Evolutionary conservation across 2,888 invertebrate species (phyloP).

Genomic region (Lottia scabra): DNA sequence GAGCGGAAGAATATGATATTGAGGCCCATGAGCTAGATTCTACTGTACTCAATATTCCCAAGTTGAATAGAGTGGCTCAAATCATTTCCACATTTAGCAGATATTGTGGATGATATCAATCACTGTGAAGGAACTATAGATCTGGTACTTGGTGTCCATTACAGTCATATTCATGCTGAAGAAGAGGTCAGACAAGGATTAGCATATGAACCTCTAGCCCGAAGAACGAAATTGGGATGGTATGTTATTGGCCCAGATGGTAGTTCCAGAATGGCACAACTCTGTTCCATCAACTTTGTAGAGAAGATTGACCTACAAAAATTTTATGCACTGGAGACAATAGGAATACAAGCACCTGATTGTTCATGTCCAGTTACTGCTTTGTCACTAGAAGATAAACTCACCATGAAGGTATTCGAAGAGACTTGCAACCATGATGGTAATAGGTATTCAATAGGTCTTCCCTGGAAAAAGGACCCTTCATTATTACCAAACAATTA

Average conservation of each 20-base stretch:
- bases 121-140: conserved; percentile 16
- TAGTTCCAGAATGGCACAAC: background rate
- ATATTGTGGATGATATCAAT: background rate
- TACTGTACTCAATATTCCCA: conserved; percentile 11
- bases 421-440: conserved; percentile 11
- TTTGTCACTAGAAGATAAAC: conserved; percentile 10
- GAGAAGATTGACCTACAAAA: conserved; percentile 10
- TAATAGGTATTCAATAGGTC: background rate
- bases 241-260: conserved; percentile 11
- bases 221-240: conserved; percentile 19
- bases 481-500: conserved; percentile 15
- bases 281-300: background rate
- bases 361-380: conserved; percentile 11
- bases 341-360: conserved; percentile 19
- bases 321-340: conserved; percentile 8
- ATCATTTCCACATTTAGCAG: background rate
- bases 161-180: conserved; percentile 18
- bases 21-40: conserved; percentile 20
- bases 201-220: conserved; percentile 20
- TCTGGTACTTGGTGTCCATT: conserved; percentile 16
- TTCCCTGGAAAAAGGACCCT: conserved; percentile 4
- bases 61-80: conserved; percentile 12
- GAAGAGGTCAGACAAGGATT: conserved; percentile 9
- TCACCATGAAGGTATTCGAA: conserved; percentile 13
- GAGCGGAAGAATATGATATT: conserved; percentile 15